phyloP scores from a whole-genome alignment of 2,888 invertebrate genomes.

The Agrilus cyanescens region DNA sequence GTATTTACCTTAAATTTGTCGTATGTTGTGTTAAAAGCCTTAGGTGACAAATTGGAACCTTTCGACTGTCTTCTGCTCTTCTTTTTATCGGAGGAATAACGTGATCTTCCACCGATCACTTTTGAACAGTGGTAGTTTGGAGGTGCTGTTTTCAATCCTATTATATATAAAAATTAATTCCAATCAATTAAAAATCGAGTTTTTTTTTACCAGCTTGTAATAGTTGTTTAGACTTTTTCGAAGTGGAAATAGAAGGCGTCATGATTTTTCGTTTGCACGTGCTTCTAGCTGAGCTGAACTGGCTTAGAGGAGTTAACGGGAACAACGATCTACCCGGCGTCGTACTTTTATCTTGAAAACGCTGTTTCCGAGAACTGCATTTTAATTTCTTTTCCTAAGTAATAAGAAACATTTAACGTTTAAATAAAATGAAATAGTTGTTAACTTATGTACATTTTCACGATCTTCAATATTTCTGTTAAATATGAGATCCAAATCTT shows the following conservation, averaged over 20 bases:
- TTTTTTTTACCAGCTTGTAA: neutral
- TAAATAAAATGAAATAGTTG: constrained; percentile 1
- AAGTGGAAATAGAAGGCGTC: constrained; percentile 1
- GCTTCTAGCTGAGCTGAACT: neutral
- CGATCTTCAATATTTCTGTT: constrained; percentile 48
- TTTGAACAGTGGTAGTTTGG: neutral
- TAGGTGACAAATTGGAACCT: no score
- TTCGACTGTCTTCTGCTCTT: no score
- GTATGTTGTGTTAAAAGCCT: no score
- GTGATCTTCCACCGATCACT: no score
- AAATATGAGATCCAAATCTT: constrained; percentile 49
- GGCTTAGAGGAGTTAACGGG: constrained; percentile 1
- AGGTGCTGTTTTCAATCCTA: constrained; percentile 8
- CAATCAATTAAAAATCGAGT: neutral
- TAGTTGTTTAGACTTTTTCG: neutral
- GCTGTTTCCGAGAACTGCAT: constrained; percentile 42
- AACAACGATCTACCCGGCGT: constrained; percentile 1
- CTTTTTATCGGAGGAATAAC: no score
- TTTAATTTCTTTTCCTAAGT: constrained; percentile 40
- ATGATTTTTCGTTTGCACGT: constrained; percentile 6
- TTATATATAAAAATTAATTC: no score
- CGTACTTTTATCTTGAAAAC: constrained; percentile 15
- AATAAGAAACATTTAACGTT: constrained; percentile 2
- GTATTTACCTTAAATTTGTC: no score
- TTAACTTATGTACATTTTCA: constrained; percentile 34